Conservation (phyloP, 2,797 vertebrate genomes). For the Cottoperca gobio region DNA sequence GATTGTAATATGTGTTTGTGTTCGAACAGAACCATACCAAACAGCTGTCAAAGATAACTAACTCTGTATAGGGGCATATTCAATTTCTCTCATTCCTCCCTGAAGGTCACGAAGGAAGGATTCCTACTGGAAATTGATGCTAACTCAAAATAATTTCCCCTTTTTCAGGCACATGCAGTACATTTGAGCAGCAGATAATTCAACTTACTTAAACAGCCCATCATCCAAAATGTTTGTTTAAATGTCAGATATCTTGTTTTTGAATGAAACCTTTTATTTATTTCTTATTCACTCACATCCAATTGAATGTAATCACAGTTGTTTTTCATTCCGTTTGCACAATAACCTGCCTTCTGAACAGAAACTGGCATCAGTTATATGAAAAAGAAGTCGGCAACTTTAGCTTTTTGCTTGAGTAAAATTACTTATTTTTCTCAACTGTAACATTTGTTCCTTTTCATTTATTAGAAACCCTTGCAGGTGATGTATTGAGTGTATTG, state of each 20-base stretch:
- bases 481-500: conserved; percentile 23
- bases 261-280: neutral
- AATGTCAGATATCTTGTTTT: neutral
- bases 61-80: neutral
- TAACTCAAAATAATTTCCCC: neutral
- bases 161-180: neutral
- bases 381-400: neutral
- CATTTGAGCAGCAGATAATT: neutral
- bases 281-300: neutral
- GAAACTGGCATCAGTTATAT: neutral
- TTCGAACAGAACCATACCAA: conserved; percentile 6
- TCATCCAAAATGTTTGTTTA: neutral
- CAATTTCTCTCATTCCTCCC: neutral
- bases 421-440: neutral
- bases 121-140: neutral
- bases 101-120: neutral
- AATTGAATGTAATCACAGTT: neutral
- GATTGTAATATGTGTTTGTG: neutral
- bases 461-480: conserved; percentile 33
- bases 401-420: neutral
- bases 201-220: neutral
- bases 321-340: neutral
- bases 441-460: conserved; percentile 7
- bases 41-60: neutral
- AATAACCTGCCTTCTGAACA: neutral